Evolutionary conservation across 2,797 vertebrate species (phyloP).

Genomic region (Sparidentex hasta): DNA sequence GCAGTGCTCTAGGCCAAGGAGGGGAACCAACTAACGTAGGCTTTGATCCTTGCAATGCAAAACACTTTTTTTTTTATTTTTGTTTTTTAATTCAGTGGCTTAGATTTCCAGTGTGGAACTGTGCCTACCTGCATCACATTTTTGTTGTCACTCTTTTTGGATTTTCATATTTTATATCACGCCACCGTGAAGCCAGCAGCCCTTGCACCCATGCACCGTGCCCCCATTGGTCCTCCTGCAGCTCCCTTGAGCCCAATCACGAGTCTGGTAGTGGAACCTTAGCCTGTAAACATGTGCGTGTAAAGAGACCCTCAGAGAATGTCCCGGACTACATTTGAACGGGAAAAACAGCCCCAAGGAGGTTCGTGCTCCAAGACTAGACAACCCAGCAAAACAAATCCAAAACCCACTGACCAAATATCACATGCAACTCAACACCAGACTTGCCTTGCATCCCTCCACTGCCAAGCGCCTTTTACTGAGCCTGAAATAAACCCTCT

Average conservation of each 20-base stretch:
- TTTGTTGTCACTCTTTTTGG: neutral
- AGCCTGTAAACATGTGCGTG: conserved; percentile 38
- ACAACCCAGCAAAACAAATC: conserved; percentile 49
- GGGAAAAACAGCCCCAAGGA: conserved; percentile 9
- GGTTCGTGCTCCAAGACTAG: conserved; percentile 8
- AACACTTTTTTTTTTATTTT: conserved; percentile 21
- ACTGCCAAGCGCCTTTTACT: conserved; percentile 41
- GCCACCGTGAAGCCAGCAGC: conserved; percentile 3
- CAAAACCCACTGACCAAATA: conserved; percentile 63
- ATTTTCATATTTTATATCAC: conserved; percentile 6
- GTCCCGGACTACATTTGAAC: conserved; percentile 42
- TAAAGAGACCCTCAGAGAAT: conserved; percentile 60
- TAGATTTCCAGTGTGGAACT: conserved; percentile 17
- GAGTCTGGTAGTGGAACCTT: conserved; percentile 14
- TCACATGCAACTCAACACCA: conserved; percentile 76
- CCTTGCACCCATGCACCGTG: neutral
- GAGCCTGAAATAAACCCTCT: conserved; percentile 75
- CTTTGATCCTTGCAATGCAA: conserved; percentile 69
- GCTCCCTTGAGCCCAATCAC: neutral
- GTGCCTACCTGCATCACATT: conserved; percentile 32
- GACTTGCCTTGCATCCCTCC: conserved; percentile 17
- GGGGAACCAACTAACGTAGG: conserved; percentile 21
- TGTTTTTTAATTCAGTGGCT: conserved; percentile 33
- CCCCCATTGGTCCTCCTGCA: conserved; percentile 7
- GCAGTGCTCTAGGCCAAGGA: conserved; percentile 50